Evolutionary conservation across 2,888 invertebrate genomes (phyloP).

Genomic region (Leucophenga montana): DNA sequence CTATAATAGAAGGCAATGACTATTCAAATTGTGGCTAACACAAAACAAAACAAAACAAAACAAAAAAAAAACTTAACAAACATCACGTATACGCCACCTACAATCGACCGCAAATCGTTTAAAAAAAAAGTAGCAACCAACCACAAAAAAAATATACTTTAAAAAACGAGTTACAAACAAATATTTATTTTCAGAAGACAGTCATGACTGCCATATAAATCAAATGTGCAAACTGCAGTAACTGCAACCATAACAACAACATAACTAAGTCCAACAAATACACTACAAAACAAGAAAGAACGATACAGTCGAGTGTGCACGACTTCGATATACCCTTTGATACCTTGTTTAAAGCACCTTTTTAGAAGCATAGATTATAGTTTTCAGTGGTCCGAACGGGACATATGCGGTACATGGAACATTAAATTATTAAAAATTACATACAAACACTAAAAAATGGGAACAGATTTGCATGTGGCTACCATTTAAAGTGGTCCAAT

Average conservation of each 20-base stretch:
- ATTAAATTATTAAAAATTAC: too few species aligned
- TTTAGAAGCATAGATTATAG: too few species aligned
- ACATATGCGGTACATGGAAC: too few species aligned
- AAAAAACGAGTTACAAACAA: slow-evolving; percentile 8
- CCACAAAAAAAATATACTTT: background rate
- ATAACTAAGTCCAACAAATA: too few species aligned
- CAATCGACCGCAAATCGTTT: background rate
- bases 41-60: background rate
- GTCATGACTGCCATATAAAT: slow-evolving; percentile 8
- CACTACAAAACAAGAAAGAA: background rate
- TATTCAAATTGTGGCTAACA: background rate
- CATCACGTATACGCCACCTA: slow-evolving; percentile 56
- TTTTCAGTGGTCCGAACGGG: too few species aligned
- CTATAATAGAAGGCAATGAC: background rate
- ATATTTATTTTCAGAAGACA: background rate
- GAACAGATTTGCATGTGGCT: too few species aligned
- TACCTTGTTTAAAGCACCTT: too few species aligned
- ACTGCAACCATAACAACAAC: slow-evolving; percentile 33
- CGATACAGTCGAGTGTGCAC: too few species aligned
- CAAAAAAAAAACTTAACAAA: slow-evolving; percentile 31
- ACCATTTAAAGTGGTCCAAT: too few species aligned
- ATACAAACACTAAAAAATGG: too few species aligned
- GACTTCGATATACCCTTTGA: too few species aligned
- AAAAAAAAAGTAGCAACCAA: background rate
- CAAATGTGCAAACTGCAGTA: slow-evolving; percentile 40